These are phyloP conservation scores for Ictalurus punctatus DNA, from an alignment of 2,113 vertebrate species.

Conservation along the genomic window DNA sequence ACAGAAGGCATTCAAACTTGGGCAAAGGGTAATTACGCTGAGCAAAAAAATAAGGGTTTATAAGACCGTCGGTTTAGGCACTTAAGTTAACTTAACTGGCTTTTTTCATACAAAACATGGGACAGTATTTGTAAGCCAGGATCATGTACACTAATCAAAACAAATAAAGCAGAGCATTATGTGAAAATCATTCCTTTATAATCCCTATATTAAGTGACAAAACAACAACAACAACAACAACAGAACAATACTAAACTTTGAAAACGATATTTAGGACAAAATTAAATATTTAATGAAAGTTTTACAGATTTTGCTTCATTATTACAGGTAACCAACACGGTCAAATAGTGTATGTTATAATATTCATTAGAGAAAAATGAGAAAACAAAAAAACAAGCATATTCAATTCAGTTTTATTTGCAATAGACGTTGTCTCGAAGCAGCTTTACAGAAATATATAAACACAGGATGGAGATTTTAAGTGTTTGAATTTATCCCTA, in stretches of 20 bases:
- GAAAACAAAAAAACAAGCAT: not conserved
- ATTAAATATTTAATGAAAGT: too few species aligned
- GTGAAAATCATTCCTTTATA: not conserved
- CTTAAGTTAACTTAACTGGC: constrained; percentile 33
- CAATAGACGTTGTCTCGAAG: too few species aligned
- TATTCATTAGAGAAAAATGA: too few species aligned
- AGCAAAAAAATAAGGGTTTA: constrained; percentile 35
- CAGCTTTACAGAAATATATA: too few species aligned
- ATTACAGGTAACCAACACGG: too few species aligned
- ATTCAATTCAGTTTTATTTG: too few species aligned
- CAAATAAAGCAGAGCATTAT: not conserved
- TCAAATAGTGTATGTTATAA: too few species aligned
- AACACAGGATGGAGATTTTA: too few species aligned
- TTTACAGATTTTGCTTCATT: too few species aligned
- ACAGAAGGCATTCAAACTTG: constrained; percentile 42
- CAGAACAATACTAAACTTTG: not conserved
- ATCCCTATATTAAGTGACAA: not conserved
- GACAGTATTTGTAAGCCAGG: constrained; percentile 23
- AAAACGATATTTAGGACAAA: not conserved
- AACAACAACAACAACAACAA: not conserved
- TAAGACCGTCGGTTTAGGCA: constrained; percentile 17
- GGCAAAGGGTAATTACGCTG: constrained; percentile 49
- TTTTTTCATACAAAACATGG: not conserved
- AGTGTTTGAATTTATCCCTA: too few species aligned
- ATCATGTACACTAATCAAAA: constrained; percentile 28